These are phyloP conservation scores for Sciurus niger DNA, from an alignment of 2,113 vertebrate species.

Conservation along the genomic window DNA sequence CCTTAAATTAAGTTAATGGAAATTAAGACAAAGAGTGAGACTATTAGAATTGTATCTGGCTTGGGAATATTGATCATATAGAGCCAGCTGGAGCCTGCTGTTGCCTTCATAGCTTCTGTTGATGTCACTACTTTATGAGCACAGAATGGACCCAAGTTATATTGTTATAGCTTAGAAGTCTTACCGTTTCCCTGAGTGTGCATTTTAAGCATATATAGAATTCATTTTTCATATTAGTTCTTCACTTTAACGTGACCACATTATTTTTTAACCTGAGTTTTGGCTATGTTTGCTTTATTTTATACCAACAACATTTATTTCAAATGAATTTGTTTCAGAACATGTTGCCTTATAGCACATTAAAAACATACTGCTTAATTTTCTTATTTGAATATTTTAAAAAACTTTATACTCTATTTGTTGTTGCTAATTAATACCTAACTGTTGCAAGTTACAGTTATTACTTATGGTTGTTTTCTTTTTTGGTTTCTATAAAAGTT, in stretches of 20 bases:
- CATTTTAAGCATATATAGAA: neutral
- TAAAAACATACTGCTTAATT: neutral
- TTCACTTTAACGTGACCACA: neutral
- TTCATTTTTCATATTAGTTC: neutral
- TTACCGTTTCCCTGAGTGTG: neutral
- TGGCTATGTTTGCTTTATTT: neutral
- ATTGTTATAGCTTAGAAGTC: neutral
- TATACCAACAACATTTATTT: slow-evolving; percentile 1
- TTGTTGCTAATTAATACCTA: neutral
- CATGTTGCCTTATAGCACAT: neutral
- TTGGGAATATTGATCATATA: neutral
- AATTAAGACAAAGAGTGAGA: neutral
- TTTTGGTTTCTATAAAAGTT: slow-evolving; percentile 42
- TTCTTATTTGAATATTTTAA: slow-evolving; percentile 7
- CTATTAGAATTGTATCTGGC: neutral
- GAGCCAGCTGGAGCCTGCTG: neutral
- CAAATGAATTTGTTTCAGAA: slow-evolving; percentile 1
- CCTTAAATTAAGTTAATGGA: neutral
- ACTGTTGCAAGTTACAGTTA: neutral
- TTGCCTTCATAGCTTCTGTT: neutral
- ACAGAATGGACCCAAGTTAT: neutral
- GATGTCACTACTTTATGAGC: neutral
- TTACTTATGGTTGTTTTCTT: slow-evolving; percentile 24
- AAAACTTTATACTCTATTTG: neutral
- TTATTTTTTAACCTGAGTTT: neutral